These are phyloP conservation scores for Ondatra zibethicus DNA, from an alignment of 2,113 vertebrate species.

Conservation along the genomic window DNA sequence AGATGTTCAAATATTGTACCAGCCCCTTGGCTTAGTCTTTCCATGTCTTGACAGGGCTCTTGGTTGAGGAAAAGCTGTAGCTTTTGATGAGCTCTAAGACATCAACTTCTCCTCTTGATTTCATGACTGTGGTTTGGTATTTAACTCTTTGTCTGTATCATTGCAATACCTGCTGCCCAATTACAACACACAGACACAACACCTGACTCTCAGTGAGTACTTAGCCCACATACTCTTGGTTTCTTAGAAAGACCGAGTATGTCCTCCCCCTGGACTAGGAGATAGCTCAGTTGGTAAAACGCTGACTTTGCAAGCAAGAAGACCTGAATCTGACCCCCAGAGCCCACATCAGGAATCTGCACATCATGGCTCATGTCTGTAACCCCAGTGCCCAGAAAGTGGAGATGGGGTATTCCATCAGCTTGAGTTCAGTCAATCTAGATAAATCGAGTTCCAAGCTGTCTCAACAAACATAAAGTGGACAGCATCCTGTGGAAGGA, in stretches of 20 bases:
- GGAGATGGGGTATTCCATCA: background rate
- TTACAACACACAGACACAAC: no score
- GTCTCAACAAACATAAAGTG: background rate
- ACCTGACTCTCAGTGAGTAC: background rate
- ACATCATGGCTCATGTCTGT: background rate
- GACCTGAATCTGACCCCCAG: background rate
- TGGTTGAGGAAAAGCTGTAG: background rate
- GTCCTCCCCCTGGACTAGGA: background rate
- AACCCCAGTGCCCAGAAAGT: background rate
- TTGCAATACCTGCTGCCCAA: background rate
- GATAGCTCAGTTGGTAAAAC: background rate
- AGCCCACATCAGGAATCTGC: background rate
- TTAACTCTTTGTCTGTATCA: background rate
- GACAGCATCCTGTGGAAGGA: background rate
- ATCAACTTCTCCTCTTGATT: background rate
- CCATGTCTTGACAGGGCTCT: no score
- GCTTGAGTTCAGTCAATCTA: background rate
- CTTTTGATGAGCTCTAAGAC: background rate
- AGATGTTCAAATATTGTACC: background rate
- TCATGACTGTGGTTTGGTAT: background rate
- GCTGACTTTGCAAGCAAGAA: background rate
- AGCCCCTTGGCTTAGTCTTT: background rate
- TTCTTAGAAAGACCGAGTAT: background rate
- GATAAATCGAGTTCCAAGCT: background rate
- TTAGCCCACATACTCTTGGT: no score